These are phyloP conservation scores for Cochlearius cochlearius DNA, from an alignment of 2,113 vertebrate species.

Conservation along the genomic window DNA sequence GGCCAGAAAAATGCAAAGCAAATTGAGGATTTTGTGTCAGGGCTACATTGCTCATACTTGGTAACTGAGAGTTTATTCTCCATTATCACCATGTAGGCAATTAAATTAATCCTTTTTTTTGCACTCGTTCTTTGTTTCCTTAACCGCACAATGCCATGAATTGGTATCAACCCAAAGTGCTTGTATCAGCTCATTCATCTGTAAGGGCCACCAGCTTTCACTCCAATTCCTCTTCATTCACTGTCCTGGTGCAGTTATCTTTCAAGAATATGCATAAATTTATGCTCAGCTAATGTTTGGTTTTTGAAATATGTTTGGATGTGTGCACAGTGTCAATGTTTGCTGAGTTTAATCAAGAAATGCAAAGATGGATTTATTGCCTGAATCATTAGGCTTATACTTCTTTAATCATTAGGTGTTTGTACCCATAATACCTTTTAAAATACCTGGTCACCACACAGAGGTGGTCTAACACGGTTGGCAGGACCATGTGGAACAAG, in stretches of 20 bases:
- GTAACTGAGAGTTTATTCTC: neutral
- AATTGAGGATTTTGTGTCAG: neutral
- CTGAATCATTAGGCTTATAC: neutral
- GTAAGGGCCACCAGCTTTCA: neutral
- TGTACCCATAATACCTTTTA: neutral
- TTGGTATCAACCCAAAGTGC: neutral
- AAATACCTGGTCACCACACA: neutral
- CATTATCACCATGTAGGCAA: neutral
- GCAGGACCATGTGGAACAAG: neutral
- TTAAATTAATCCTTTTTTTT: neutral
- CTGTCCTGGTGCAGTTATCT: neutral
- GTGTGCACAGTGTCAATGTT: neutral
- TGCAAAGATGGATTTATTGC: neutral
- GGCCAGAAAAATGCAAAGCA: neutral
- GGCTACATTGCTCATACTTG: neutral
- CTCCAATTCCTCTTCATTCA: neutral
- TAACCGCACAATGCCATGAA: neutral
- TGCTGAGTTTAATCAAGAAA: constrained; percentile 36
- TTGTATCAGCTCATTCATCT: neutral
- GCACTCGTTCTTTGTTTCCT: neutral
- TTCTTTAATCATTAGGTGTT: neutral
- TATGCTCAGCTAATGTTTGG: neutral
- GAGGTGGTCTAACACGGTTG: neutral
- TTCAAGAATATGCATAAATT: neutral
- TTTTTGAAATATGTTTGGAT: neutral